phyloP scores from a whole-genome alignment of 2,113 vertebrate species.

The Notarius quadriscutis region DNA sequence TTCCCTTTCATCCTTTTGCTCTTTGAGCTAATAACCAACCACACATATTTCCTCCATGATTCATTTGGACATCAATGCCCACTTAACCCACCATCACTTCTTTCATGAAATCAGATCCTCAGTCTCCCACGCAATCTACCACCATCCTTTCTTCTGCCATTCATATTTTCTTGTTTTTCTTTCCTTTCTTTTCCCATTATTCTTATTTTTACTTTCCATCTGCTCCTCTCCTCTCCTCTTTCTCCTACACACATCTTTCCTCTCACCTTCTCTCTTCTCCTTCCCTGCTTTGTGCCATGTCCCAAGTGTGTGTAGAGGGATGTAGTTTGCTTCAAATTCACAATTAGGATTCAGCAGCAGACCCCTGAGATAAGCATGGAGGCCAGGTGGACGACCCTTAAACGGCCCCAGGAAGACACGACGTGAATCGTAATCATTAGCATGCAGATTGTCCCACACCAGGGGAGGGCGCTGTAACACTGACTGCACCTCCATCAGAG shows the following conservation, averaged over 20 bases:
- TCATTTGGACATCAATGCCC: background rate
- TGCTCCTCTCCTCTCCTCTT: background rate
- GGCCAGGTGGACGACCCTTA: constrained; percentile 75
- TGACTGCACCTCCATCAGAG: constrained; percentile 76
- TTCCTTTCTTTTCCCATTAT: background rate
- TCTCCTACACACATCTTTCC: background rate
- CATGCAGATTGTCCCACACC: constrained; percentile 88
- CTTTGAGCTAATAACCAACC: background rate
- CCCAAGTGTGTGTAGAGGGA: constrained; percentile 81
- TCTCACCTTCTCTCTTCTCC: constrained; percentile 65
- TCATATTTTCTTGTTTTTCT: background rate
- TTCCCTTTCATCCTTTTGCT: background rate
- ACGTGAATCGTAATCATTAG: constrained; percentile 85
- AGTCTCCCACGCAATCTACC: background rate
- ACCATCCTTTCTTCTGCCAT: background rate
- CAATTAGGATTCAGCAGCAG: constrained; percentile 87
- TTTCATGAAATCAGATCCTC: background rate
- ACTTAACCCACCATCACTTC: background rate
- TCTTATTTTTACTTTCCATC: background rate
- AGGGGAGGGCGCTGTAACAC: constrained; percentile 74
- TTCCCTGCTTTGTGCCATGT: constrained; percentile 72
- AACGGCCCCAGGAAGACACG: constrained; percentile 86
- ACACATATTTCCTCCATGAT: background rate
- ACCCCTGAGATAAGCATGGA: constrained; percentile 70
- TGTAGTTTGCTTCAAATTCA: constrained; percentile 86